Base-by-base conservation (phyloP, 2,888 invertebrate species). In the Aphidius colemani region DNA sequence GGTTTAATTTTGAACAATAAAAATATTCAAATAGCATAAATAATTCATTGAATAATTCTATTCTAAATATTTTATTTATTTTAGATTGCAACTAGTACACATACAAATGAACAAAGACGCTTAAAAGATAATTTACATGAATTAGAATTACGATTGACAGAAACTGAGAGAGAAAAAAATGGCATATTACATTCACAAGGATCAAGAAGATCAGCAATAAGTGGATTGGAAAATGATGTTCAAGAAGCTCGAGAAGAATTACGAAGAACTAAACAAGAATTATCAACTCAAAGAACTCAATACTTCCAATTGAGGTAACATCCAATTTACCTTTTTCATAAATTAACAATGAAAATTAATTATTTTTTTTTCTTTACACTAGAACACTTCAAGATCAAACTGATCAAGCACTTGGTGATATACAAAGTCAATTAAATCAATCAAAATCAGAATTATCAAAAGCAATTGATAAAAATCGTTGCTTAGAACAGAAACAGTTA, bases 341-440 rank as follows among this genome's bases (percentile, higher is more conserved):
- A 53, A 6, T 50, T 57, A 4, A 61, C n/a, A 39, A 46, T 48
- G 6, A 44, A 7, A 11, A 8, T n/a, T 43, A 18, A 41, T n/a
- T n/a, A 44, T 39, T 7, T 6, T 18, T n/a, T 49, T 49, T 1
- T 10, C 1, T 11, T 6, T 30, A 51, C 10, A 51, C 30, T 51
- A 93, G 92, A 80, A 86, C 89, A 69, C 84, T 92, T 57, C 91
- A 93, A 74, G 87, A 91, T 73, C 91, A 93, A 84, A 90, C 91
- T 6, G 92, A 93, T 80, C 87, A 89, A 73, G 88, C 90, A 53
- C 84, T 90, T 66, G 85, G 85, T 61, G 90, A 91, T 70, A 85
- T 88, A 63, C 91, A 92, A 79, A 86, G 85, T 76, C 89, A 91
- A 79, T 78, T 92, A 46, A 75, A 87, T 49, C 85, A 86, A 69